Conservation (phyloP, 2,888 invertebrate genomes). For the Callosobruchus maculatus region DNA sequence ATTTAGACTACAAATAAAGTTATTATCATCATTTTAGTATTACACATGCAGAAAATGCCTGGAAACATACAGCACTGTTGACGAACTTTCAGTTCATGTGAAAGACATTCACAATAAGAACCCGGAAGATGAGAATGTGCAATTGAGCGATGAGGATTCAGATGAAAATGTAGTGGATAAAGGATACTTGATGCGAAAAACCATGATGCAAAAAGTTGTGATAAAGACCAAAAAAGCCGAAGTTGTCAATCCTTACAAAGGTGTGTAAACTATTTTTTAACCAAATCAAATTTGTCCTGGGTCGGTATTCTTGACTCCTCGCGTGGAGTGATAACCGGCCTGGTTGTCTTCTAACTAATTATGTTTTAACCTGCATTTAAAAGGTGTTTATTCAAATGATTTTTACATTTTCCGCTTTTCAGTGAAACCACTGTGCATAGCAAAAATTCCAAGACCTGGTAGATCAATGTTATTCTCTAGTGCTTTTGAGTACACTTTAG, state of each 20-base stretch:
- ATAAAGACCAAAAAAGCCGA: neutral
- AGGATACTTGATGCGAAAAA: neutral
- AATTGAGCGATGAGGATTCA: conserved; percentile 7
- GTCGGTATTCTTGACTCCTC: too few relatives aligned
- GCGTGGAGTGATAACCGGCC: too few relatives aligned
- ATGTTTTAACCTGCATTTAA: too few relatives aligned
- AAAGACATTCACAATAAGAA: conserved; percentile 22
- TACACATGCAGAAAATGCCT: conserved; percentile 40
- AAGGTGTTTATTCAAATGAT: too few relatives aligned
- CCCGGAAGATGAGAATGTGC: conserved; percentile 16
- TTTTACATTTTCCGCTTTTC: conserved; percentile 14
- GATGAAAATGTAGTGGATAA: neutral
- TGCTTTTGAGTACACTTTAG: conserved; percentile 35
- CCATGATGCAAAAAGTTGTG: neutral
- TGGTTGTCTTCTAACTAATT: too few relatives aligned
- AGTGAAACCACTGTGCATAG: conserved; percentile 26
- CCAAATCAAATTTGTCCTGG: too few relatives aligned
- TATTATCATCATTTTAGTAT: conserved; percentile 34
- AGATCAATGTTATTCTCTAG: conserved; percentile 15
- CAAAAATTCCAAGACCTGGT: neutral
- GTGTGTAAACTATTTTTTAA: neutral
- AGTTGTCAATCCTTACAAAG: neutral
- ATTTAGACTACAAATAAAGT: too few relatives aligned
- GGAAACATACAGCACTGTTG: conserved; percentile 23
- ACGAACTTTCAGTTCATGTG: conserved; percentile 33